Evolutionary conservation across 2,113 vertebrate genomes (phyloP), one percentile per base, ranked within the genome.

Genomic region (Galbula dea): DNA sequence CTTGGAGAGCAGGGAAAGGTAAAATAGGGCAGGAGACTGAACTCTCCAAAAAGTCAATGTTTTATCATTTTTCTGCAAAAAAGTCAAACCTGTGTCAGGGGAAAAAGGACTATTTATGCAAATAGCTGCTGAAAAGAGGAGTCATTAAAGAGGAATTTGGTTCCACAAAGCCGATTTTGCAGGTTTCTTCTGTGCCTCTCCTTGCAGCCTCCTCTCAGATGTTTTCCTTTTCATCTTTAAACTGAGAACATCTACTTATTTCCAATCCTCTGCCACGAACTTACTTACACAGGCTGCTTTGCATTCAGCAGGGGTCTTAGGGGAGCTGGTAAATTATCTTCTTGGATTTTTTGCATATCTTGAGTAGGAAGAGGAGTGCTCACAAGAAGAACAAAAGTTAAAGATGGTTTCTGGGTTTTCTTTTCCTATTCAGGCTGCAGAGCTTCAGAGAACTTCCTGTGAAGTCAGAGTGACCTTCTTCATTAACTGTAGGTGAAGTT

Each of bases 151-250:
- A 46, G 10, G 36, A 72, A 79, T 73, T 72, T 36, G 3, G 27
- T 69, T 59, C 51, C 83, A 29, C 22, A 73, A 85, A 88, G 65
- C 32, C 78, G 90, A 3, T 69, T 86, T 32, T 72, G 14, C 55
- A 80, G 23, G 26, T 85, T 94, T 88, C 63, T 48, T 51, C 8
- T 23, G 12, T 58, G 24, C 45, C 17, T 90, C 73, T 63, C n/a
- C 48, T 84, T 7, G 2, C 7, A 54, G 34, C 46, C 55, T 73
- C 46, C 20, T 83, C 46, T 72, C 36, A 39, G 32, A 48, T 21
- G 26, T 61, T 94, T 69, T 94, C 34, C 45, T 74, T 95, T 83
- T 75, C 7, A 72, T 87, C 57, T 83, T 91, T 72, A 58, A 93
- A 83, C 27, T 72, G 24, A 85, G 32, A 86, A 57, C 12, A 68